These are phyloP conservation scores for Lasioglossum marginatum DNA, from an alignment of 2,888 invertebrate genomes.

Conservation along the genomic window DNA sequence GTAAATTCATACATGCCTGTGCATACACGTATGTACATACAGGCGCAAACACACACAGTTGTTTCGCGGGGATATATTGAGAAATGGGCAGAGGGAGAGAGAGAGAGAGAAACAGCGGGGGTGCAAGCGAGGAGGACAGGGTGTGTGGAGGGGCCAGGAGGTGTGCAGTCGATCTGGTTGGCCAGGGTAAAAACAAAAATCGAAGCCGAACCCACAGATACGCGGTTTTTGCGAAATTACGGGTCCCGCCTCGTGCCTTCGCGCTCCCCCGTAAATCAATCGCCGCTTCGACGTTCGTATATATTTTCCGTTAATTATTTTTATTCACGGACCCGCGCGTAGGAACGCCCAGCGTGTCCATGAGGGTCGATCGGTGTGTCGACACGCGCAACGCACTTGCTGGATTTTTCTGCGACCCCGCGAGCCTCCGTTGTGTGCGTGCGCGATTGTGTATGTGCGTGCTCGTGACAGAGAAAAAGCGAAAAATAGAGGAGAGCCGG, in stretches of 20 bases:
- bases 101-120: slow-evolving; percentile 6
- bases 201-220: slow-evolving; percentile 78
- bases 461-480: neutral
- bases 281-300: slow-evolving; percentile 76
- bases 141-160: slow-evolving; percentile 23
- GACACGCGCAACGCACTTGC: slow-evolving; percentile 29
- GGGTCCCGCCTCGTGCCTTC: slow-evolving; percentile 74
- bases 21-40: neutral
- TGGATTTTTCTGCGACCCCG: slow-evolving; percentile 11
- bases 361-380: slow-evolving; percentile 46
- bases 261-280: slow-evolving; percentile 79
- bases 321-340: slow-evolving; percentile 77
- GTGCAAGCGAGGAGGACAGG: slow-evolving; percentile 9
- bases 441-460: slow-evolving; percentile 16
- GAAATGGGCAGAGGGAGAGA: slow-evolving; percentile 16
- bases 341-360: slow-evolving; percentile 70
- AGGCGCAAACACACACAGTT: neutral
- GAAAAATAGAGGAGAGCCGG: neutral
- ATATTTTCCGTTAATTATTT: slow-evolving; percentile 81
- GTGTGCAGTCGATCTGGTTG: slow-evolving; percentile 65
- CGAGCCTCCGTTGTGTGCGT: slow-evolving; percentile 12
- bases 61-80: neutral
- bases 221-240: slow-evolving; percentile 79
- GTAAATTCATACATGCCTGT: slow-evolving; percentile 28
- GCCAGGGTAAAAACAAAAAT: slow-evolving; percentile 75